Evolutionary conservation across 2,113 vertebrate genomes (phyloP).

Genomic region (Emberiza fucata): DNA sequence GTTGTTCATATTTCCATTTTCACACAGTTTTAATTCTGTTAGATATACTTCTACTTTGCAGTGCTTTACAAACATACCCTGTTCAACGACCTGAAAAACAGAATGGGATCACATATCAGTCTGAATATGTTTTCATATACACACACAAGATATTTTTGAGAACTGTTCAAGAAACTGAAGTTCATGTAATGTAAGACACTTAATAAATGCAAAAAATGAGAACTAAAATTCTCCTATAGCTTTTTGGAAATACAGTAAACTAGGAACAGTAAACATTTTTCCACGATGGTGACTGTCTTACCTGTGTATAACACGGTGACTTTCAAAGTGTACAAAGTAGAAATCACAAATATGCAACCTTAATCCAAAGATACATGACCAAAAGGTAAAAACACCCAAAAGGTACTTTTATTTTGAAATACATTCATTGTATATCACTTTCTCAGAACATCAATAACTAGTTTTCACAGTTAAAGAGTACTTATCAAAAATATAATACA

Average conservation of each 20-base stretch:
- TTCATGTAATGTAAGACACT: not conserved
- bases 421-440: not conserved
- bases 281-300: not conserved
- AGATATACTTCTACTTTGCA: constrained; percentile 99
- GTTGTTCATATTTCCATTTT: constrained; percentile 95
- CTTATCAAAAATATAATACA: not conserved
- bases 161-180: not conserved
- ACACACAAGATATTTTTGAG: not conserved
- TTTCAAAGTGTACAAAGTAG: not conserved
- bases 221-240: not conserved
- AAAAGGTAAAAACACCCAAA: not conserved
- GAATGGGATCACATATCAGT: not conserved
- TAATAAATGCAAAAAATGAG: not conserved
- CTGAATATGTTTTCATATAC: not conserved
- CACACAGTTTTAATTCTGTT: constrained; percentile 96
- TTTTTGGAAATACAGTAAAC: not conserved
- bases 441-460: not conserved
- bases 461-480: not conserved
- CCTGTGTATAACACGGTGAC: not conserved
- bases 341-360: not conserved
- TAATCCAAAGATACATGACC: not conserved
- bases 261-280: not conserved
- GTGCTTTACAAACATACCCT: constrained; percentile 99
- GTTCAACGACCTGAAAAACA: constrained; percentile 90
- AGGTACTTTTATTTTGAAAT: not conserved